A percentile compares a stretch with the other conserved stretches of the same genome.
phyloP scores from a whole-genome alignment of 2,888 invertebrate species.

The Chrysotoxum bicinctum region DNA sequence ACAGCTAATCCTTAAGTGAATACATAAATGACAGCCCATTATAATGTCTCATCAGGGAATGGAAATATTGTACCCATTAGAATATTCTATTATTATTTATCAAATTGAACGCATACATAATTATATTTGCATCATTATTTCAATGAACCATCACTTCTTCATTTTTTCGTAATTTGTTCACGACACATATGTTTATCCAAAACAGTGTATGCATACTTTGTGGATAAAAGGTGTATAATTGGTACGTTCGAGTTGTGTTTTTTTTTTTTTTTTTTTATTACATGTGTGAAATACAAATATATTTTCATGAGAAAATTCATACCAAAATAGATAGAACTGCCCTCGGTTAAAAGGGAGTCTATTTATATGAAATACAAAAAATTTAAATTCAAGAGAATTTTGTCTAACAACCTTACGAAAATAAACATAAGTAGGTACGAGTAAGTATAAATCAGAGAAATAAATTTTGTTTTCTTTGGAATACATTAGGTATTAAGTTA shows the following conservation, averaged over 20 bases:
- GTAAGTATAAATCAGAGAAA: neutral
- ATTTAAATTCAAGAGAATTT: neutral
- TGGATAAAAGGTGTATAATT: slow-evolving; percentile 20
- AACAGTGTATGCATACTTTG: neutral
- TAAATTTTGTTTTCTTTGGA: neutral
- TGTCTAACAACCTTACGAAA: neutral
- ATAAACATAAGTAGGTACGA: neutral
- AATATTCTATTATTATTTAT: neutral
- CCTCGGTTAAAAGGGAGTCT: neutral
- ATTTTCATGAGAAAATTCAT: neutral
- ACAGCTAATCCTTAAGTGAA: slow-evolving; percentile 1
- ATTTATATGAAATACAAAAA: neutral
- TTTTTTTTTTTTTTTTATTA: neutral
- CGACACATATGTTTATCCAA: slow-evolving; percentile 25
- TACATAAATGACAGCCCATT: slow-evolving; percentile 1
- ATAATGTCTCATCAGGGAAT: neutral
- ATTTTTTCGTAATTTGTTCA: neutral
- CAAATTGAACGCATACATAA: neutral
- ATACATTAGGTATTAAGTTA: neutral
- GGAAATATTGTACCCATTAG: neutral
- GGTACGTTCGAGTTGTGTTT: neutral
- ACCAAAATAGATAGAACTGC: neutral
- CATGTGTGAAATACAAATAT: too few species aligned
- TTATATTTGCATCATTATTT: slow-evolving; percentile 37
- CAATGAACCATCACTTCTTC: neutral